phyloP scores from a whole-genome alignment of 2,888 invertebrate genomes.

The Megamerina dolium region DNA sequence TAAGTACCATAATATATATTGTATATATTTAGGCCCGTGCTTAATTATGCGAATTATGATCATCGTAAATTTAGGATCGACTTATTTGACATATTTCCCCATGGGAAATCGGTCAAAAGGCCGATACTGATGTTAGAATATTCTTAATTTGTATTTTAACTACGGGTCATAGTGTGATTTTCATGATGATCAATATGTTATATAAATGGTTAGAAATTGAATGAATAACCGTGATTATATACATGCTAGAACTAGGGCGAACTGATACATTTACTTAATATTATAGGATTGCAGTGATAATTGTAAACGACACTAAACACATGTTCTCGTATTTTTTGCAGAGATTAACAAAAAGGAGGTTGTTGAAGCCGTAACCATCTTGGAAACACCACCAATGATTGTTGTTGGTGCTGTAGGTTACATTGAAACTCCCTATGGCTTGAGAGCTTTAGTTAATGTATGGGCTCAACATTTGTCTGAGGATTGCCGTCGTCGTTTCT shows the following conservation, averaged over 20 bases:
- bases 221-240: conserved; percentile 44
- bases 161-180: conserved; percentile 10
- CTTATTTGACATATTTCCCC: too few species aligned
- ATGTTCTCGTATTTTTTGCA: conserved; percentile 44
- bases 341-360: conserved; percentile 99
- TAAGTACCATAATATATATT: conserved; percentile 59
- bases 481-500: conserved; percentile 97
- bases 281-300: too few species aligned
- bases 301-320: not conserved
- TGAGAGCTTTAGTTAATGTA: conserved; percentile 89
- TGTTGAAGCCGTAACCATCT: conserved; percentile 96
- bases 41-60: too few species aligned
- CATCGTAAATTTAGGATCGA: too few species aligned
- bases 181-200: conserved; percentile 43
- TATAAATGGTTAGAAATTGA: conserved; percentile 45
- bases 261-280: conserved; percentile 43
- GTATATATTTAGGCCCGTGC: too few species aligned
- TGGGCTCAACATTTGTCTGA: conserved; percentile 99
- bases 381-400: conserved; percentile 98
- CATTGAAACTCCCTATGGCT: conserved; percentile 96
- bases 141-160: not conserved
- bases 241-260: conserved; percentile 52
- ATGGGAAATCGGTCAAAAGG: too few species aligned
- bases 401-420: conserved; percentile 97
- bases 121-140: not conserved